Percentiles rank a stretch among this genome's conserved stretches.
phyloP scores from a whole-genome alignment of 2,888 invertebrate species.

The Apodemia hepburni region DNA sequence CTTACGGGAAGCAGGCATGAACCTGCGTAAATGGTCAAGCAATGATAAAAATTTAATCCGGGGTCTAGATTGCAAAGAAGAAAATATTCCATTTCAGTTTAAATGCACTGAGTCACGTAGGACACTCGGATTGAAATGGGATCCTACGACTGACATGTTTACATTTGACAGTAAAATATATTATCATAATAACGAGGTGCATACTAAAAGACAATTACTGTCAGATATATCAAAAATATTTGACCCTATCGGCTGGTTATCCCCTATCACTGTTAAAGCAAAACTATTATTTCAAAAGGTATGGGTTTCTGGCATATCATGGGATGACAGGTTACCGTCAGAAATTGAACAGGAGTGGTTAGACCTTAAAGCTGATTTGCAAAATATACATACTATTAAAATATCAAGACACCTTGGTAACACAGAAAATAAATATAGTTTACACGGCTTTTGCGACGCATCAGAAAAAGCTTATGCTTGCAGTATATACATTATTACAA shows the following conservation, averaged over 20 bases:
- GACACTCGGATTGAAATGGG: slow-evolving; percentile 25
- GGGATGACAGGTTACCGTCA: slow-evolving; percentile 8
- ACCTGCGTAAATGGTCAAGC: slow-evolving; percentile 27
- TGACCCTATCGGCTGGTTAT: slow-evolving; percentile 28
- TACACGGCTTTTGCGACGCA: slow-evolving; percentile 7
- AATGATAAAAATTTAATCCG: slow-evolving; percentile 20
- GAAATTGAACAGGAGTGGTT: slow-evolving; percentile 10
- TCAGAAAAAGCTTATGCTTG: not conserved
- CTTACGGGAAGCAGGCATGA: slow-evolving; percentile 26
- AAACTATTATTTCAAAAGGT: slow-evolving; percentile 25
- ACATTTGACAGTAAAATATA: slow-evolving; percentile 17
- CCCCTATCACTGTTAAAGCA: slow-evolving; percentile 23
- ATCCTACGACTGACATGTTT: slow-evolving; percentile 20
- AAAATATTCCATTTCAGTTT: slow-evolving; percentile 21
- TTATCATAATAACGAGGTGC: not conserved
- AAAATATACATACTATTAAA: slow-evolving; percentile 16
- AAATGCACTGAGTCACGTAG: slow-evolving; percentile 21
- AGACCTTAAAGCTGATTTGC: slow-evolving; percentile 12
- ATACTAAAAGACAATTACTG: slow-evolving; percentile 21
- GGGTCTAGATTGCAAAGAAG: slow-evolving; percentile 16
- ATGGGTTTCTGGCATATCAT: slow-evolving; percentile 16
- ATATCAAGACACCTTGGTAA: slow-evolving; percentile 17
- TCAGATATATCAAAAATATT: slow-evolving; percentile 26
- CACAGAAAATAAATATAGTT: not conserved
- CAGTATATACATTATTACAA: not conserved